Evolutionary conservation across 2,797 vertebrate genomes (phyloP).

Genomic region (Rhadinocentrus ornatus): DNA sequence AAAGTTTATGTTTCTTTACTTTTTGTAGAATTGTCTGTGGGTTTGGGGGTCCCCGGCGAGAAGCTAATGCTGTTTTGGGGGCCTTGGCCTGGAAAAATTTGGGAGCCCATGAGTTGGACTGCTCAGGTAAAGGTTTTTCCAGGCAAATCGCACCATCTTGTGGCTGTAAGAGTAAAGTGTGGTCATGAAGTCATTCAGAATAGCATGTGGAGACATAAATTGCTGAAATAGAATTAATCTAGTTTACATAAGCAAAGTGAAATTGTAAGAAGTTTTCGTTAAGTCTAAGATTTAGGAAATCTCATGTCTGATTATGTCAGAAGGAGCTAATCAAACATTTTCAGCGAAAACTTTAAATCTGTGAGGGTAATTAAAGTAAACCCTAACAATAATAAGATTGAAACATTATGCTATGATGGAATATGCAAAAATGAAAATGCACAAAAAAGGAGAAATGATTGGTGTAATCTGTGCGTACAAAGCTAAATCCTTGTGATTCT

Average conservation of each 20-base stretch:
- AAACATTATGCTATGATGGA: background rate
- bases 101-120: background rate
- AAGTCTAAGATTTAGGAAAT: background rate
- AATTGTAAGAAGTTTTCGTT: background rate
- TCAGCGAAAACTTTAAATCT: too few species aligned
- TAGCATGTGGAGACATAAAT: background rate
- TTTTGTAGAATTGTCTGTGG: too few species aligned
- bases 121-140: background rate
- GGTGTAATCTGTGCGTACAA: too few species aligned
- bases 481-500: too few species aligned
- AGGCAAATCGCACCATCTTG: conserved; percentile 57
- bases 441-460: too few species aligned
- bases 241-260: background rate
- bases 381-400: too few species aligned
- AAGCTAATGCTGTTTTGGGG: too few species aligned
- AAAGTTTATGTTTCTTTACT: too few species aligned
- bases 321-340: too few species aligned
- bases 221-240: background rate
- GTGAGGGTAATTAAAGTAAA: background rate
- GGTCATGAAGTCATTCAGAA: background rate
- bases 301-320: too few species aligned
- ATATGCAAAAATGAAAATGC: background rate
- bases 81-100: too few species aligned
- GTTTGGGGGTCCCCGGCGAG: too few species aligned
- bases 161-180: conserved; percentile 27